phyloP scores from a whole-genome alignment of 2,797 vertebrate genomes.

The Tapirus indicus region DNA sequence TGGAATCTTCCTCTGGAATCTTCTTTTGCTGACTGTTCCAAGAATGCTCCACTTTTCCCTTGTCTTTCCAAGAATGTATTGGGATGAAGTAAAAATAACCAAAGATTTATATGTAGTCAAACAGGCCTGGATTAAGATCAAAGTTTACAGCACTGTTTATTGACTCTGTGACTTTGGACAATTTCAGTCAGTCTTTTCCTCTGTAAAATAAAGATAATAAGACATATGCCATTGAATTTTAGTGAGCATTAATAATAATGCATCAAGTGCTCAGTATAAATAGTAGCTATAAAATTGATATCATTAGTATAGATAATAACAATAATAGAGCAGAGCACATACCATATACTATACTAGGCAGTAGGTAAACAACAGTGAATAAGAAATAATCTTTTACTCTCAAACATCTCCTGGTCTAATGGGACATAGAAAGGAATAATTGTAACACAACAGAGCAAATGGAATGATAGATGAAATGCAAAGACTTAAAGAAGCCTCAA shows the following conservation, averaged over 20 bases:
- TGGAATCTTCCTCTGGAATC: not conserved
- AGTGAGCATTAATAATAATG: not conserved
- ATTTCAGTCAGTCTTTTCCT: slow-evolving; percentile 52
- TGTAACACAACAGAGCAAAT: not conserved
- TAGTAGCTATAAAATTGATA: not conserved
- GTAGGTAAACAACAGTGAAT: slow-evolving; percentile 27
- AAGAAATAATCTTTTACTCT: slow-evolving; percentile 40
- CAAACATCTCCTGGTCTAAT: not conserved
- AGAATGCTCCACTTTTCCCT: not conserved
- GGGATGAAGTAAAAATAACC: slow-evolving; percentile 37
- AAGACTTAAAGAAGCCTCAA: slow-evolving; percentile 47
- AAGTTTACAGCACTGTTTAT: not conserved
- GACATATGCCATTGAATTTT: not conserved
- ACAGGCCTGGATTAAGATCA: slow-evolving; percentile 4
- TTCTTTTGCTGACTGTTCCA: not conserved
- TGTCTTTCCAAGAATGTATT: not conserved
- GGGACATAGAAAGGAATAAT: not conserved
- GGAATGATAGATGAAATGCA: not conserved
- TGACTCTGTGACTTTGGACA: slow-evolving; percentile 3
- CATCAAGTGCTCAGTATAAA: not conserved
- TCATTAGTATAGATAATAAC: not conserved
- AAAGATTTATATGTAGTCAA: slow-evolving; percentile 1
- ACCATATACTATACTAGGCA: not conserved
- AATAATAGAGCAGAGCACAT: not conserved
- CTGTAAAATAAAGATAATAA: not conserved